These are phyloP conservation scores for Rousettus madagascariensis DNA, from an alignment of 2,797 vertebrate genomes.

Conservation along the genomic window DNA sequence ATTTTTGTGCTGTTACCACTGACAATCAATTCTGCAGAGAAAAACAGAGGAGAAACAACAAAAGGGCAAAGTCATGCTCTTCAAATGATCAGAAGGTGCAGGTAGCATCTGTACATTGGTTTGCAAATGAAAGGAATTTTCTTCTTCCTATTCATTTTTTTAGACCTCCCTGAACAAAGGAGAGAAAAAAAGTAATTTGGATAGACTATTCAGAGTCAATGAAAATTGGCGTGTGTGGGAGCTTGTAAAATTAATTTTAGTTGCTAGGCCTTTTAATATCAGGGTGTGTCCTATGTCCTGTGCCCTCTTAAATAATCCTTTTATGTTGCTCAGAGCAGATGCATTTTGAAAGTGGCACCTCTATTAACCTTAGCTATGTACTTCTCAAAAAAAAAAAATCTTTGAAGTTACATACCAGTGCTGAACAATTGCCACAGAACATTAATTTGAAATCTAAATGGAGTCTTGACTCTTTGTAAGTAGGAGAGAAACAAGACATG, in stretches of 20 bases:
- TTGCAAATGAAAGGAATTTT: constrained; percentile 55
- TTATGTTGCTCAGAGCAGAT: neutral
- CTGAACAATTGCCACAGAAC: constrained; percentile 5
- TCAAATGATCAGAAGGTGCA: constrained; percentile 37
- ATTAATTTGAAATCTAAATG: constrained; percentile 51
- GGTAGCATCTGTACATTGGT: constrained; percentile 2
- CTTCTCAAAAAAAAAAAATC: neutral
- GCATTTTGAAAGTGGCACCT: constrained; percentile 47
- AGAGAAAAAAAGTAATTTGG: neutral
- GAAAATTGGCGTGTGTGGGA: constrained; percentile 27
- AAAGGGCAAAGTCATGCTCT: constrained; percentile 54
- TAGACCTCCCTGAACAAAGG: neutral
- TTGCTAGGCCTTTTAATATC: constrained; percentile 43
- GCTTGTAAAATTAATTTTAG: constrained; percentile 63
- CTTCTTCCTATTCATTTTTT: constrained; percentile 5
- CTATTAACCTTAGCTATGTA: constrained; percentile 62
- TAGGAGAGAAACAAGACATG: constrained; percentile 29
- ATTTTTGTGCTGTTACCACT: constrained; percentile 43
- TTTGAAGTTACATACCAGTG: neutral
- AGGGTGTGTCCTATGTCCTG: constrained; percentile 11
- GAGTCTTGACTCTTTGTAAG: constrained; percentile 30
- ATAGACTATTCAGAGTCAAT: constrained; percentile 29
- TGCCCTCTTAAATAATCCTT: constrained; percentile 41
- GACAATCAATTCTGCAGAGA: constrained; percentile 34
- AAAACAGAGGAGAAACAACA: constrained; percentile 51